Evolutionary conservation across 1,140 invertebrate species (phyloP), one percentile per base, ranked within the genome.

Genomic region (Asbolus verrucosus): DNA sequence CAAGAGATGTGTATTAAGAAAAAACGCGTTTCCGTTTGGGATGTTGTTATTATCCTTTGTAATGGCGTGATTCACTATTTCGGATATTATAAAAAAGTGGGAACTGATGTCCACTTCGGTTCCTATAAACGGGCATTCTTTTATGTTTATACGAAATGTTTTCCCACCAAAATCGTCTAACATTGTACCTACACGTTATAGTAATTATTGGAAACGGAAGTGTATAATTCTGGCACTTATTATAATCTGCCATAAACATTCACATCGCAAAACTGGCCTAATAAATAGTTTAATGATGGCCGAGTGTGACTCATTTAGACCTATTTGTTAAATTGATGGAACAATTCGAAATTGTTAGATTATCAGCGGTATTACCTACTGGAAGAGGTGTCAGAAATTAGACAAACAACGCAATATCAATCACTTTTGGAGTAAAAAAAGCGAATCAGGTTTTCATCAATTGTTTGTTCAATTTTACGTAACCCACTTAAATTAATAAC

Each of bases 231-330:
- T 31, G 19, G 43, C 43, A 50, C 43, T 50, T 50, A 21, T 18
- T 21, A 50, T 50, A 54, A 54, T 54, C 21, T 13, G 46, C 21
- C 21, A 54, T 54, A 54, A 54, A 54, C 46, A 54, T 54, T 54
- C 46, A 27, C 46, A 54, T 54, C 46, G 46, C 46, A 54, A 54
- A 54, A 54, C 46, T 13, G 8, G 46, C 15, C 21, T 54, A 54
- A 54, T 54, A 54, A 54, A 54, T 54, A 54, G 43, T 50, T 50
- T 50, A 50, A 54, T 54, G 21, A 54, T 54, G 21, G 46, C 11
- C 46, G 6, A 54, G 46, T 54, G 46, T 54, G 46, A 54, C 46
- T 54, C 46, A 54, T 50, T 50, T 50, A 21, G 43, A 18, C n/a
- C 21, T 54, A 54, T 27, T 54, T 54, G 46, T 19, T 54, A 54